A percentile compares a stretch with the other conserved stretches of the same genome.
Evolutionary conservation across 2,797 vertebrate genomes (phyloP).

Genomic region (Oophaga sylvatica): DNA sequence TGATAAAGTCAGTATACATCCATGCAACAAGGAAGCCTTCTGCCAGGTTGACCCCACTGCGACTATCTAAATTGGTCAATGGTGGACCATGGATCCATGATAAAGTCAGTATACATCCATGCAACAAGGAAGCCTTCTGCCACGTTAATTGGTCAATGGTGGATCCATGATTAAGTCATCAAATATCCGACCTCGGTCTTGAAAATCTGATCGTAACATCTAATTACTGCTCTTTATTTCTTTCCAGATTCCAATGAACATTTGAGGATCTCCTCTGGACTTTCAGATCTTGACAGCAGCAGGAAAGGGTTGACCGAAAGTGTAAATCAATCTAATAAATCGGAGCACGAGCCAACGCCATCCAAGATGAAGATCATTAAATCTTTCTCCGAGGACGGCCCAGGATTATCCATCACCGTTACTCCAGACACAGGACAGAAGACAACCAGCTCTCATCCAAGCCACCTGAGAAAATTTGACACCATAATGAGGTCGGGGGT

Average conservation of each 20-base stretch:
- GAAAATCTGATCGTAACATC: not conserved
- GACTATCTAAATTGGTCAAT: not conserved
- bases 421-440: conserved; percentile 21
- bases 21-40: not conserved
- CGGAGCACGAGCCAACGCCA: not conserved
- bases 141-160: not conserved
- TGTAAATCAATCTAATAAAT: not conserved
- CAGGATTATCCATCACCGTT: conserved; percentile 38
- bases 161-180: not conserved
- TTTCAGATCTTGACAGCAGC: conserved; percentile 16
- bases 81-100: not conserved
- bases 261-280: not conserved
- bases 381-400: conserved; percentile 50
- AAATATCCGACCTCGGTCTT: not conserved
- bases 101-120: not conserved
- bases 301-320: conserved; percentile 10
- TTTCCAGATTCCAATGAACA: conserved; percentile 43
- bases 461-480: conserved; percentile 62
- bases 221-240: not conserved
- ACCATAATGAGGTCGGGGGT: conserved; percentile 64
- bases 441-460: conserved; percentile 34
- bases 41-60: not conserved
- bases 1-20: not conserved
- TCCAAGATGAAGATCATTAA: conserved; percentile 51
- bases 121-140: not conserved